Percentiles rank a stretch among this genome's conserved stretches.
phyloP scores from a whole-genome alignment of 1,140 invertebrate genomes.

The Limonius californicus region DNA sequence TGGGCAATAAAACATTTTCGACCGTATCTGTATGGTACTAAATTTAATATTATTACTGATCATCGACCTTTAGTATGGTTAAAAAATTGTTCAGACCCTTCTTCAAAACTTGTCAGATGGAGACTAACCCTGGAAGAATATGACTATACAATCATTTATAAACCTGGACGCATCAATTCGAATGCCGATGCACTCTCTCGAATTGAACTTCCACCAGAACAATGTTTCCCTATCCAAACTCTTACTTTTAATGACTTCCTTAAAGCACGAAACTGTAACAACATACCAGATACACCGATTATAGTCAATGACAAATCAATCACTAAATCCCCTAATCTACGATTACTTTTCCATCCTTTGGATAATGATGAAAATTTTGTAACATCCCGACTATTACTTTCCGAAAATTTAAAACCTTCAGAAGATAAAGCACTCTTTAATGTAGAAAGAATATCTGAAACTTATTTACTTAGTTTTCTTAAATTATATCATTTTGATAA shows the following conservation, averaged over 20 bases:
- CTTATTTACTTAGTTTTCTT: too few relatives aligned
- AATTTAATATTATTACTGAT: slow-evolving; percentile 2
- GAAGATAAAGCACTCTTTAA: too few relatives aligned
- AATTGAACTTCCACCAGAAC: background rate
- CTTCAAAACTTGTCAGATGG: background rate
- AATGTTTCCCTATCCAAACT: background rate
- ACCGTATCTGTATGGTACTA: background rate
- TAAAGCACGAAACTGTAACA: background rate
- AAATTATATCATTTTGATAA: too few relatives aligned
- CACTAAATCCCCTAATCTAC: too few relatives aligned
- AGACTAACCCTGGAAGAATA: slow-evolving; percentile 30
- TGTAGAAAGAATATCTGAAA: too few relatives aligned
- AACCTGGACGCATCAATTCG: slow-evolving; percentile 43
- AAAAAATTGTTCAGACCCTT: background rate
- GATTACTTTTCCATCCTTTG: too few relatives aligned
- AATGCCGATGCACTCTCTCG: slow-evolving; percentile 42
- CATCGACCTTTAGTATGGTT: slow-evolving; percentile 8
- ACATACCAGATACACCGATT: too few relatives aligned
- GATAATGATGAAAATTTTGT: too few relatives aligned
- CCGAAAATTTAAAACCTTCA: too few relatives aligned
- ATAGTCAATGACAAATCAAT: too few relatives aligned
- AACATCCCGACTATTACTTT: too few relatives aligned
- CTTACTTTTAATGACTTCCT: background rate
- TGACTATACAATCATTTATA: slow-evolving; percentile 31
- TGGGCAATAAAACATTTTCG: background rate